These are phyloP conservation scores for Morpho deidamia DNA, from an alignment of 2,888 invertebrate genomes.

Conservation along the genomic window DNA sequence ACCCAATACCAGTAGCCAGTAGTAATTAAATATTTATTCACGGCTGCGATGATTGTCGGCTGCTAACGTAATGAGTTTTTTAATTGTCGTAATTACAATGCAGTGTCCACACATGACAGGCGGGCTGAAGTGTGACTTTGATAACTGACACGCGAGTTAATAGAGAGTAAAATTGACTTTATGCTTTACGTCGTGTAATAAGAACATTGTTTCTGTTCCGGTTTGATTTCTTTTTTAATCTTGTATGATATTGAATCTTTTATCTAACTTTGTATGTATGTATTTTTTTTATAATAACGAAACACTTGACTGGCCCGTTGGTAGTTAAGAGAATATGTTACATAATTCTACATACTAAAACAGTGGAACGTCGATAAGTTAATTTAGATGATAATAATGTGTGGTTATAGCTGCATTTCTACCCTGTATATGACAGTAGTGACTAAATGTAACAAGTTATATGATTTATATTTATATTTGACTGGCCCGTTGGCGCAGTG, in stretches of 20 bases:
- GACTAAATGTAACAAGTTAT: too few relatives aligned
- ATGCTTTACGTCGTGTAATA: neutral
- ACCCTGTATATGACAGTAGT: too few relatives aligned
- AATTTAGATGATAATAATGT: too few relatives aligned
- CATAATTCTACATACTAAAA: too few relatives aligned
- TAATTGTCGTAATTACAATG: constrained; percentile 41
- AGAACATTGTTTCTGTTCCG: neutral
- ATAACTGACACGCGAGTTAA: constrained; percentile 20
- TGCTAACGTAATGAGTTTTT: constrained; percentile 46
- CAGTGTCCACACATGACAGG: constrained; percentile 28
- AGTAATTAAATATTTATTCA: constrained; percentile 42
- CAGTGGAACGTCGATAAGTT: too few relatives aligned
- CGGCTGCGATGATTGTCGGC: constrained; percentile 40
- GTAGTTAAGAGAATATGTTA: too few relatives aligned
- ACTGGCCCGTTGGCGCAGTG: too few relatives aligned
- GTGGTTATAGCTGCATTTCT: too few relatives aligned
- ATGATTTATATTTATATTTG: too few relatives aligned
- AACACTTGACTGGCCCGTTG: too few relatives aligned
- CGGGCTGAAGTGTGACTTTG: constrained; percentile 21
- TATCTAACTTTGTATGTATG: too few relatives aligned
- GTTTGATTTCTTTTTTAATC: neutral
- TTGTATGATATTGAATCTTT: neutral
- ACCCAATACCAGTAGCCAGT: constrained; percentile 13
- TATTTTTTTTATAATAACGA: too few relatives aligned
- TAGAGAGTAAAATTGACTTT: constrained; percentile 9